Conservation (phyloP, 2,797 vertebrate genomes). For the Heteromormyrus szaboi region DNA sequence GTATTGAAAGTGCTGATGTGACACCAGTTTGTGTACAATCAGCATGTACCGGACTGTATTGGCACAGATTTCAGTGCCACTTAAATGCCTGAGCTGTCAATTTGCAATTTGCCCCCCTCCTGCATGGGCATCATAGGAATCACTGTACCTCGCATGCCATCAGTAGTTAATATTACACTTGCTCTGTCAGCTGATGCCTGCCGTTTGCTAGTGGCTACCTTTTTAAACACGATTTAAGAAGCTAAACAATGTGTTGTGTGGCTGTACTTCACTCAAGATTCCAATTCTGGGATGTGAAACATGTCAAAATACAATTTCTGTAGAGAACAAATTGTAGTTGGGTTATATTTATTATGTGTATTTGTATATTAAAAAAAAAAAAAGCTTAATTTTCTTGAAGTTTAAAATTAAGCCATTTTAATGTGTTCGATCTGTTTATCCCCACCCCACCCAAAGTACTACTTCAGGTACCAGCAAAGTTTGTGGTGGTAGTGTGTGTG, state of each 20-base stretch:
- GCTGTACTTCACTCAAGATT: neutral
- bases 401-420: neutral
- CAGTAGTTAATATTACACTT: neutral
- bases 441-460: neutral
- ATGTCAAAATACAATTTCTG: too few species aligned
- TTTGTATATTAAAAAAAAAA: too few species aligned
- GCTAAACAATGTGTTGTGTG: neutral
- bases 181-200: neutral
- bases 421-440: neutral
- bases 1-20: neutral
- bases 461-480: neutral
- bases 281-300: neutral
- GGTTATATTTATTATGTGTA: too few species aligned
- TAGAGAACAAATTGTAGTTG: too few species aligned
- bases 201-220: neutral
- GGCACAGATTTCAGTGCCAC: neutral
- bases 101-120: neutral
- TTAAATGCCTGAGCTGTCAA: neutral
- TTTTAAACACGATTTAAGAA: neutral
- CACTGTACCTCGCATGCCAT: neutral
- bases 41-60: neutral
- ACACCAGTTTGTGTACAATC: neutral
- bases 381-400: too few species aligned
- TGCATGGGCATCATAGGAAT: neutral
- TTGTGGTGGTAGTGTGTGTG: neutral